Evolutionary conservation across 1,140 invertebrate species (phyloP).

Genomic region (Calliopsis andreniformis): DNA sequence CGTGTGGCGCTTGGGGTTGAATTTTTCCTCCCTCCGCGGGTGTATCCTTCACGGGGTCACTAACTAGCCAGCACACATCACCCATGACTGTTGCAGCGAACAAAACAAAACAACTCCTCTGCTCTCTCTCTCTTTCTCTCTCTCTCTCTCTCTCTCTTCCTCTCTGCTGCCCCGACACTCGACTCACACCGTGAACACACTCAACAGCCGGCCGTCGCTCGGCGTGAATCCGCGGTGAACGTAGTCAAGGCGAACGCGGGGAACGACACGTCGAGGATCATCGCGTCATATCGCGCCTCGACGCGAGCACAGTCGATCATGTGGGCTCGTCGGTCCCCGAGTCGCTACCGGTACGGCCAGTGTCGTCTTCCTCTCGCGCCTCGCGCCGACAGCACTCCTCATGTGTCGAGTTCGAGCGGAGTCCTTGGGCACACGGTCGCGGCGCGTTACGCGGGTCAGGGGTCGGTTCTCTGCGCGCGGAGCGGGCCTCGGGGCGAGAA

Average conservation of each 20-base stretch:
- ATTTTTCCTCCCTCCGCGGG: constrained; percentile 38
- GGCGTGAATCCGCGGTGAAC: constrained; percentile 27
- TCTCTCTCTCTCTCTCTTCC: too few relatives aligned
- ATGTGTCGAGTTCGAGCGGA: constrained; percentile 39
- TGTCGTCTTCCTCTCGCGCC: constrained; percentile 17
- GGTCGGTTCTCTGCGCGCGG: constrained; percentile 3
- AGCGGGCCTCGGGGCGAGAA: background rate
- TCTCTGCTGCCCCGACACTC: too few relatives aligned
- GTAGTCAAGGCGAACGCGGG: constrained; percentile 34
- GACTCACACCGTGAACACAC: constrained; percentile 23
- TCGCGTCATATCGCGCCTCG: constrained; percentile 53
- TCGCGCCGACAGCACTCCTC: constrained; percentile 27
- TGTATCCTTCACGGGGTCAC: constrained; percentile 56
- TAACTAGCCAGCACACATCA: constrained; percentile 58
- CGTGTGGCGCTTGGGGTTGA: constrained; percentile 7
- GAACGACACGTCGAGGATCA: constrained; percentile 49
- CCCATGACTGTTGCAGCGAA: constrained; percentile 47
- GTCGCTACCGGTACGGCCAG: constrained; percentile 13
- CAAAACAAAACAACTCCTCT: background rate
- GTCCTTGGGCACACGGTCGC: too few relatives aligned
- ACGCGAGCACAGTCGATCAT: constrained; percentile 28
- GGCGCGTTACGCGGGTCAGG: too few relatives aligned
- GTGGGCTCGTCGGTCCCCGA: constrained; percentile 35
- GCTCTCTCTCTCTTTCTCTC: too few relatives aligned
- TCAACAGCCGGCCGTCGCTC: background rate